A percentile compares a stretch with the other conserved stretches of the same genome.
Evolutionary conservation across 1,140 invertebrate genomes (phyloP).

Genomic region (Drosophila guanche): DNA sequence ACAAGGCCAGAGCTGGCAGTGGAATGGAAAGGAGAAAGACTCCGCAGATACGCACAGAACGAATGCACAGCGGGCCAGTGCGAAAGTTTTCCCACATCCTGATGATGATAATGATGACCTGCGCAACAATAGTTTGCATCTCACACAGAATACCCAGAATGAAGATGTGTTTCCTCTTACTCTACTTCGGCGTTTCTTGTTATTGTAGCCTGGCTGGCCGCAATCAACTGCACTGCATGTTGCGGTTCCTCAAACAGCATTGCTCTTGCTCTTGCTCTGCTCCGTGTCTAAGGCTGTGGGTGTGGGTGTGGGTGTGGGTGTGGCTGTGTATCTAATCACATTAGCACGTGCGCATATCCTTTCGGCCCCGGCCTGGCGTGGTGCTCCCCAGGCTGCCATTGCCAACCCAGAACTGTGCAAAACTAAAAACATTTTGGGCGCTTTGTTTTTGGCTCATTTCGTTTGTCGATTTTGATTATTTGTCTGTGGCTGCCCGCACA

Average conservation of each 20-base stretch:
- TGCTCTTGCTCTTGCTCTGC: not conserved
- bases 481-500: constrained; percentile 68
- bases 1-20: constrained; percentile 32
- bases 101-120: constrained; percentile 64
- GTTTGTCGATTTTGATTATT: constrained; percentile 81
- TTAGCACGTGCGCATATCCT: constrained; percentile 81
- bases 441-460: constrained; percentile 81
- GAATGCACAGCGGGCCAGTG: constrained; percentile 40
- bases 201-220: constrained; percentile 60
- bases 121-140: constrained; percentile 79
- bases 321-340: constrained; percentile 72
- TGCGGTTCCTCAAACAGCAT: constrained; percentile 63
- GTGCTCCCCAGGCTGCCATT: constrained; percentile 65
- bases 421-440: constrained; percentile 79
- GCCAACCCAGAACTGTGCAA: constrained; percentile 32
- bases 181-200: constrained; percentile 25
- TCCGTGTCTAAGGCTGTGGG: constrained; percentile 3
- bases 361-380: constrained; percentile 25
- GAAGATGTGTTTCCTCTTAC: constrained; percentile 26
- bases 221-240: constrained; percentile 81
- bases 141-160: constrained; percentile 51
- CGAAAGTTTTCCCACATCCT: constrained; percentile 53
- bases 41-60: not conserved
- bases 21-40: not conserved
- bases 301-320: constrained; percentile 5